Conservation (phyloP, 2,888 invertebrate species). For the Papilio gigon region DNA sequence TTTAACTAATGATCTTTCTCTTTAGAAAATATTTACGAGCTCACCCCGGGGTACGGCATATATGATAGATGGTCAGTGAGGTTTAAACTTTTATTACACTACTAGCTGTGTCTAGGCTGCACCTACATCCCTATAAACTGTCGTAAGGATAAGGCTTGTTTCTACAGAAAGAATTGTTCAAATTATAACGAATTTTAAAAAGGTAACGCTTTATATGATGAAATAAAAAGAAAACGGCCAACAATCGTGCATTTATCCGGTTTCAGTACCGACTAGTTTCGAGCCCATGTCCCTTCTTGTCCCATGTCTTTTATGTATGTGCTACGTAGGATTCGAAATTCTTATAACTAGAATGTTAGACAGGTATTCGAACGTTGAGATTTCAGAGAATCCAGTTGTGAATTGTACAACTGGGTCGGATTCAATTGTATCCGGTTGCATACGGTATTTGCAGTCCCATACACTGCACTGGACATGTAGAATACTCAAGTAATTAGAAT, state of each 20-base stretch:
- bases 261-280: no score
- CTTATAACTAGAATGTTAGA: background rate
- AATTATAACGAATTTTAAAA: no score
- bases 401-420: background rate
- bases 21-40: conserved; percentile 22
- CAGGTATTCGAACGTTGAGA: background rate
- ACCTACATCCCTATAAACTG: no score
- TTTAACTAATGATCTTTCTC: conserved; percentile 26
- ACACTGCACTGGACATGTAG: background rate
- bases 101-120: no score
- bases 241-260: no score
- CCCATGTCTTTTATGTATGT: no score
- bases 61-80: conserved; percentile 5
- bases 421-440: background rate
- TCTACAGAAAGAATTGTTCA: no score
- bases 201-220: no score
- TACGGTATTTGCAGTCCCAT: background rate
- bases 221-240: no score
- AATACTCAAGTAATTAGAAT: conserved; percentile 23
- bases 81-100: background rate
- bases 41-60: conserved; percentile 3
- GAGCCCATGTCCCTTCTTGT: no score
- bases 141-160: no score
- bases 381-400: conserved; percentile 8
- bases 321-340: no score